phyloP scores from a whole-genome alignment of 37 sponge, comb jelly and placozoan species.

The Lycopodina hypogea region DNA sequence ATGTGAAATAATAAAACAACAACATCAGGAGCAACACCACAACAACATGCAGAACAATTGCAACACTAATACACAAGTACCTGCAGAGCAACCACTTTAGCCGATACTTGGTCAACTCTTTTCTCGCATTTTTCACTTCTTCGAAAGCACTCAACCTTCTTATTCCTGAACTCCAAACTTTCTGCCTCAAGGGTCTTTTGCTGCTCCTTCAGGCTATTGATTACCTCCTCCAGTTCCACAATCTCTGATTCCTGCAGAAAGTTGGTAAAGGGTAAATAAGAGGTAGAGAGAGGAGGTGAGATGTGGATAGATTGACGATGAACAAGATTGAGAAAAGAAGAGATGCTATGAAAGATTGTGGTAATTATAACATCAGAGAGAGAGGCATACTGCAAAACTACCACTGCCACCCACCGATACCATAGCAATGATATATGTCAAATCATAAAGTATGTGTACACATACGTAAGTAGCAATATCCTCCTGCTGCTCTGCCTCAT shows the following conservation, averaged over 20 bases:
- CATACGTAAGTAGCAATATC: conserved; percentile 65
- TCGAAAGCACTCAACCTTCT: conserved; percentile 32
- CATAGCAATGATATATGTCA: no score
- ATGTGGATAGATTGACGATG: neutral
- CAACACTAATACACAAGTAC: conserved; percentile 1
- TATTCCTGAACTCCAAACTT: conserved; percentile 2
- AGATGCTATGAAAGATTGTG: neutral
- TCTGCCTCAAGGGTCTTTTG: conserved; percentile 21
- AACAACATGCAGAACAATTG: no score
- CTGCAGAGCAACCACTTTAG: conserved; percentile 15
- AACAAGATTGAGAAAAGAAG: neutral
- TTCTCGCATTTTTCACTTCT: conserved; percentile 35
- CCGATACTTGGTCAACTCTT: conserved; percentile 33
- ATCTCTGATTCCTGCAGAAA: conserved; percentile 24
- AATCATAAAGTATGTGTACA: no score
- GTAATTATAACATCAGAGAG: no score
- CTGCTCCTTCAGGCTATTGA: conserved; percentile 21
- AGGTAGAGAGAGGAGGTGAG: neutral
- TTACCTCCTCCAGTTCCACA: conserved; percentile 54
- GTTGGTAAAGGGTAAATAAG: neutral
- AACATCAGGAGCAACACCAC: no score
- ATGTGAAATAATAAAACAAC: no score
- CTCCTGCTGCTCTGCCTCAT: conserved; percentile 48
- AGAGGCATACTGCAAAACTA: no score
- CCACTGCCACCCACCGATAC: no score